Base-by-base conservation (phyloP, 1,140 invertebrate species). In the Temnothorax longispinosus region DNA sequence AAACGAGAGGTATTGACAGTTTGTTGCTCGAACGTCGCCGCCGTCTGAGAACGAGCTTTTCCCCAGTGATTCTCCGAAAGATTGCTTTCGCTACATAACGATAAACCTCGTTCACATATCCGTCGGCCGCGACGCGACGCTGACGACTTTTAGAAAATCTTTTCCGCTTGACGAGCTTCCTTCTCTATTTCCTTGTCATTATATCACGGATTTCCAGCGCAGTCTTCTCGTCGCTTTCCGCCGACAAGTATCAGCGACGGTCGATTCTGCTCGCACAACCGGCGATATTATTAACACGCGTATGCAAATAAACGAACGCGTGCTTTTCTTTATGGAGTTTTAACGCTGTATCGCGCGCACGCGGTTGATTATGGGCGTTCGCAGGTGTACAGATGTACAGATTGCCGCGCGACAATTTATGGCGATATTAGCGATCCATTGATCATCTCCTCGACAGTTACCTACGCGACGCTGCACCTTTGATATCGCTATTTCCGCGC, bases 11-110 rank as follows among this genome's bases (percentile, higher is more conserved):
- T 81, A 86, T 67, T 60, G 76, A 71, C 85, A 81, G 85, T 82
- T 86, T 60, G 77, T 72, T 82, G 62, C 76, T 86, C 77, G 85
- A 71, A 82, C 77, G 65, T 72, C 76, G 85, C 3, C 47, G 32
- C 15, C 27, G 81, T 32, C 60, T 64, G 74, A 85, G 82, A 65
- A 52, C 82, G 82, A 67, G 77, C 65, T 69, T 71, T 82, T 80
- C 44, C 64, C 76, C 41, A 32, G 56, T 38, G 85, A 86, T 86
- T 82, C 85, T 15, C 47, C 65, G 41, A 82, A 69, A 86, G 85
- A 86, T 86, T 82, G 85, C 85, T 86, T 72, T 86, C 44, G 65
- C 54, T 72, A 62, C 62, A 60, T 81, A 62, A 69, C 85, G 77
- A 67, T 54, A 81, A 81, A 86, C 54, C 85, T 81, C 65, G 85